A percentile compares a stretch with the other conserved stretches of the same genome.
These are phyloP conservation scores for Caenorhabditis drosophilae DNA, from an alignment of 2,888 invertebrate species.

Conservation along the genomic window DNA sequence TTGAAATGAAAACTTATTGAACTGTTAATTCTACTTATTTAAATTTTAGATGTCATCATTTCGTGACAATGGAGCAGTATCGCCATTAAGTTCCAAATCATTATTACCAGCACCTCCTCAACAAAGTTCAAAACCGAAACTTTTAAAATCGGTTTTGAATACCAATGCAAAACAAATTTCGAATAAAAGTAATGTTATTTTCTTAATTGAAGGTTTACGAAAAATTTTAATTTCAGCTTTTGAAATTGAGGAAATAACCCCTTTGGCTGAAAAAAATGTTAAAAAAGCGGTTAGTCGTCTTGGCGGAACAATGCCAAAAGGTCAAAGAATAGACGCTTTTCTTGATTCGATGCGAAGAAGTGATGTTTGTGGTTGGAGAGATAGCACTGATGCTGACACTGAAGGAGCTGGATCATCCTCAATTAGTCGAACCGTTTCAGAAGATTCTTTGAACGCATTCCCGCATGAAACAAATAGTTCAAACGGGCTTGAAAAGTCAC, in stretches of 20 bases:
- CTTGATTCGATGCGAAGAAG: slow-evolving; percentile 80
- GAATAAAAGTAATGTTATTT: not conserved
- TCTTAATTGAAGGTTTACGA: not conserved
- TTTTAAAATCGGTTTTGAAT: slow-evolving; percentile 49
- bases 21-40: no score
- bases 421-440: slow-evolving; percentile 48
- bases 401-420: slow-evolving; percentile 44
- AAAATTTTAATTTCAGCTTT: not conserved
- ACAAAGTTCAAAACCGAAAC: slow-evolving; percentile 57
- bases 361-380: slow-evolving; percentile 25
- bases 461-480: slow-evolving; percentile 39
- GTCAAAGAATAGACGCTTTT: slow-evolving; percentile 92
- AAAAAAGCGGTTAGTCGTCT: slow-evolving; percentile 84
- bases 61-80: slow-evolving; percentile 16
- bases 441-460: slow-evolving; percentile 60
- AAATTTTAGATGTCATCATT: slow-evolving; percentile 28
- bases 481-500: slow-evolving; percentile 16
- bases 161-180: slow-evolving; percentile 22
- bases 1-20: not conserved
- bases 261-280: slow-evolving; percentile 61
- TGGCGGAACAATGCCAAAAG: slow-evolving; percentile 91
- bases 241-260: slow-evolving; percentile 39
- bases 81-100: slow-evolving; percentile 6
- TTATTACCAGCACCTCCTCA: slow-evolving; percentile 27
- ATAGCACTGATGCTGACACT: slow-evolving; percentile 36